Conservation (phyloP, 2,797 vertebrate genomes). For the Myotis findleyi region DNA sequence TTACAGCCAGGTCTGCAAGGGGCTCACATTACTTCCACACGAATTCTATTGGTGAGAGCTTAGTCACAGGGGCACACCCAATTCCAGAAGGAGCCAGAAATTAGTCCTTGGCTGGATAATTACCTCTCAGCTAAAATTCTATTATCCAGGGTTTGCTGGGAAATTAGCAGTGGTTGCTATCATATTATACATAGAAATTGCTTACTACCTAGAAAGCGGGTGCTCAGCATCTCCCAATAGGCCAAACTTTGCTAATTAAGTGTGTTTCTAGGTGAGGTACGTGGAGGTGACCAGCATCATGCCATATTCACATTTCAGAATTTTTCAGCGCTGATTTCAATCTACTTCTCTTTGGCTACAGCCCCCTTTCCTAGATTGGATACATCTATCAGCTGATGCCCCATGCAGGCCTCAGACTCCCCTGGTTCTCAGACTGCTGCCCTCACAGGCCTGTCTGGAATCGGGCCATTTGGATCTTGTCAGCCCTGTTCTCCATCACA, state of each 20-base stretch:
- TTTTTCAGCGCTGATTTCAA: not conserved
- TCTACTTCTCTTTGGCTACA: not conserved
- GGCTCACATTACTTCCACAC: not conserved
- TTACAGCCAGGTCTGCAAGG: not conserved
- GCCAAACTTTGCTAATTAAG: not conserved
- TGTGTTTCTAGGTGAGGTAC: not conserved
- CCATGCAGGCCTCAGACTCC: not conserved
- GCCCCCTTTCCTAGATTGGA: not conserved
- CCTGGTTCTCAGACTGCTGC: not conserved
- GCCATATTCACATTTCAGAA: not conserved
- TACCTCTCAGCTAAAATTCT: slow-evolving; percentile 33
- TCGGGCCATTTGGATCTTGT: slow-evolving; percentile 8
- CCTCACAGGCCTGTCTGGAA: slow-evolving; percentile 38
- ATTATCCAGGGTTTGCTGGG: not conserved
- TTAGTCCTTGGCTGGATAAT: not conserved
- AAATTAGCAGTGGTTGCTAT: not conserved
- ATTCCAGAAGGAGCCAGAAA: slow-evolving; percentile 18
- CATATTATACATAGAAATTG: not conserved
- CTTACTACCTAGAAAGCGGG: not conserved
- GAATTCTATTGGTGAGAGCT: not conserved
- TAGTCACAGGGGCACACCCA: not conserved
- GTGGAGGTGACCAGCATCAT: not conserved
- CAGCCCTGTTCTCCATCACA: not conserved
- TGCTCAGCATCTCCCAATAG: not conserved
- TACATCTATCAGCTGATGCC: not conserved